Base-by-base conservation (phyloP, 1,140 invertebrate genomes). In the Oryctes rhinoceros region DNA sequence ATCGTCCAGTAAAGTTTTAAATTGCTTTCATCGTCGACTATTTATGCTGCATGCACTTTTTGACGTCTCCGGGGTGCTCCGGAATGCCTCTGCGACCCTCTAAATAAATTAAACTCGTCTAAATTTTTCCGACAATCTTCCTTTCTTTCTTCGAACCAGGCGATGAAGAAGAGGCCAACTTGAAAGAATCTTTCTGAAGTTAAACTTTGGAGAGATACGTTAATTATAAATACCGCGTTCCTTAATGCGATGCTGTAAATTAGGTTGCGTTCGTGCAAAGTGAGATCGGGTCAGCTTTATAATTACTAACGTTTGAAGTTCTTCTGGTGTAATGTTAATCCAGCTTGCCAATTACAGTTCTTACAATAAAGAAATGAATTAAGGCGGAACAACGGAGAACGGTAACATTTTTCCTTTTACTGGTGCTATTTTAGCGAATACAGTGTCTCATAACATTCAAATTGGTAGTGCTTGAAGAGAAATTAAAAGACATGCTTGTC, bases 11-110 rank as follows among this genome's bases (percentile, higher is more conserved):
- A 67, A 67, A 67, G 7, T 67, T 67, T 67, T 67, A 67, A 67
- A 67, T 67, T 67, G 62, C 62, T 67, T 67, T 67, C 62, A 35
- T 67, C 62, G 18, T 67, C 62, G 24, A 67, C n/a, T 67, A 67
- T 67, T 67, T 67, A 67, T 18, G 62, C 9, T 18, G 62, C 24
- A 18, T 67, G n/a, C 62, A 20, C 62, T 24, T 67, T 67, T 67
- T 67, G 62, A 67, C 24, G 53, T 59, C 18, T 15, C 53, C 53
- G 53, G 53, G 39, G 39, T 39, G 39, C 39, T 39, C 7, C 39
- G 7, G 39, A 39, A 39, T 39, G 49, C 10, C 49, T 2, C n/a
- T 11, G n/a, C 49, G 10, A 5, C 20, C 3, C n/a, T 67, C 20
- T 67, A 67, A 67, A 67, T 67, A 67, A 67, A 24, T 67, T 67